These are phyloP conservation scores for Tethya wilhelma DNA, from an alignment of 37 sponge, comb jelly and placozoan genomes.

Conservation along the genomic window DNA sequence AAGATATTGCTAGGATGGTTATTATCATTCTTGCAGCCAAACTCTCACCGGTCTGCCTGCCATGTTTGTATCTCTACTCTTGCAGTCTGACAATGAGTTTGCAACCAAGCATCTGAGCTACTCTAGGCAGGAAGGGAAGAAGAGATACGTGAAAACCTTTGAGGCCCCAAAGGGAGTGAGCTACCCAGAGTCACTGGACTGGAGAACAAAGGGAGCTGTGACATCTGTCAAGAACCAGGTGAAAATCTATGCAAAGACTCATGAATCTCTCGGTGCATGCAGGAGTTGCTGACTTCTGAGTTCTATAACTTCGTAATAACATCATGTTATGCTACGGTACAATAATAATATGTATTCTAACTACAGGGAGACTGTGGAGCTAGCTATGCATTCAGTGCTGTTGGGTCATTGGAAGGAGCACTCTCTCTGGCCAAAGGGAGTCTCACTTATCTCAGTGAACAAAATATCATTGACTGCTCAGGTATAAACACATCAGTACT, in stretches of 20 bases:
- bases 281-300: too few species aligned
- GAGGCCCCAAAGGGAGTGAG: too few species aligned
- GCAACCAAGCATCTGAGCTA: neutral
- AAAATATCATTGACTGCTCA: constrained; percentile 94
- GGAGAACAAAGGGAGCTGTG: constrained; percentile 64
- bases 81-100: constrained; percentile 37
- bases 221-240: constrained; percentile 43
- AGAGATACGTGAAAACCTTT: too few species aligned
- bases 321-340: neutral
- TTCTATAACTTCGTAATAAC: too few species aligned
- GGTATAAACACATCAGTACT: neutral
- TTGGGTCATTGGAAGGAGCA: constrained; percentile 82
- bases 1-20: neutral
- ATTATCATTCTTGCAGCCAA: too few species aligned
- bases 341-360: too few species aligned
- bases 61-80: too few species aligned
- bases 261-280: neutral
- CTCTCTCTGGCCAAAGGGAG: constrained; percentile 36
- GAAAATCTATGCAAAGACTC: neutral
- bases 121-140: too few species aligned
- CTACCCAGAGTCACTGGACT: constrained; percentile 47
- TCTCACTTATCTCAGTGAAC: constrained; percentile 80
- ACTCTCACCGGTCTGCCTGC: too few species aligned
- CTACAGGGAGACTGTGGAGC: constrained; percentile 83
- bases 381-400: constrained; percentile 90